phyloP scores from a whole-genome alignment of 2,888 invertebrate species.

The Heliconius charithonia region DNA sequence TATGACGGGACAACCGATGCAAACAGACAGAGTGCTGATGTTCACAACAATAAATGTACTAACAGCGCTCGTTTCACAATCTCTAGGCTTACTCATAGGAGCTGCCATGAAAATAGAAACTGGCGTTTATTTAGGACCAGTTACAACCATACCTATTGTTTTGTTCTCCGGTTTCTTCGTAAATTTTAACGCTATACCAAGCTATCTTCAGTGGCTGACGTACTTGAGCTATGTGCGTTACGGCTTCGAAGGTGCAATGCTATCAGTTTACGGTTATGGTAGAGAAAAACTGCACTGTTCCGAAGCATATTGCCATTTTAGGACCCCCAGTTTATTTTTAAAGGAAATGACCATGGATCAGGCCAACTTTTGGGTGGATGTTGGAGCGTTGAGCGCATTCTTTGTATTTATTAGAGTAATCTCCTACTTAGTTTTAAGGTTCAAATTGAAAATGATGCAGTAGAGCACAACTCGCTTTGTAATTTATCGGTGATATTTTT shows the following conservation, averaged over 20 bases:
- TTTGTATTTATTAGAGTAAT: slow-evolving; percentile 90
- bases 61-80: slow-evolving; percentile 95
- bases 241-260: slow-evolving; percentile 96
- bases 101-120: slow-evolving; percentile 95
- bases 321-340: slow-evolving; percentile 91
- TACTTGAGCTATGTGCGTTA: slow-evolving; percentile 95
- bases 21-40: slow-evolving; percentile 91
- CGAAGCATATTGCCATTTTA: slow-evolving; percentile 92
- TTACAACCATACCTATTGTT: slow-evolving; percentile 95
- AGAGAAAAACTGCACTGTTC: slow-evolving; percentile 92
- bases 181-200: slow-evolving; percentile 94
- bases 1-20: slow-evolving; percentile 97
- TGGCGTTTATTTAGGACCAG: slow-evolving; percentile 91
- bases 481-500: slow-evolving; percentile 46
- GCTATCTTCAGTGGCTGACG: slow-evolving; percentile 94
- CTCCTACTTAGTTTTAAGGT: slow-evolving; percentile 92
- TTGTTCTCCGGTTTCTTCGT: slow-evolving; percentile 98
- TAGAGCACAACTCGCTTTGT: slow-evolving; percentile 60
- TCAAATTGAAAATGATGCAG: slow-evolving; percentile 87
- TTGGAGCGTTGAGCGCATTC: slow-evolving; percentile 90
- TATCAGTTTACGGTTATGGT: slow-evolving; percentile 94
- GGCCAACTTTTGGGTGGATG: slow-evolving; percentile 92
- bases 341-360: slow-evolving; percentile 93
- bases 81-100: slow-evolving; percentile 95
- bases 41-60: slow-evolving; percentile 89